Percentiles rank a stretch among this genome's conserved stretches.
phyloP scores from a whole-genome alignment of 2,797 vertebrate species.

The Pipistrellus pygmaeus region DNA sequence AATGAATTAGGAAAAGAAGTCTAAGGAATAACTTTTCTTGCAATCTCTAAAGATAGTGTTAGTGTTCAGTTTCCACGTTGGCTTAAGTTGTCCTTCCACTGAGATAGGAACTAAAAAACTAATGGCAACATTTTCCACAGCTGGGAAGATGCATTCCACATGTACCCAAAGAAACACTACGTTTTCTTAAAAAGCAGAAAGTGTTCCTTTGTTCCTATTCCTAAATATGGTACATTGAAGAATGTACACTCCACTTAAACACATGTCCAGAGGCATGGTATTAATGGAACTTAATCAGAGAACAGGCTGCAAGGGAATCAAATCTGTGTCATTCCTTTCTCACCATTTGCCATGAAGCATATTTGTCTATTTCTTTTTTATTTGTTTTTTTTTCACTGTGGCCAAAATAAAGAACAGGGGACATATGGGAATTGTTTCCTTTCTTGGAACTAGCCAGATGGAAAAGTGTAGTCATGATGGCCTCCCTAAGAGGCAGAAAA shows the following conservation, averaged over 20 bases:
- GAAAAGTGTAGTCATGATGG: not conserved
- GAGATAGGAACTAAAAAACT: not conserved
- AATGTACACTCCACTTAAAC: not conserved
- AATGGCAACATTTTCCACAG: not conserved
- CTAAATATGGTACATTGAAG: not conserved
- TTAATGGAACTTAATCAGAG: not conserved
- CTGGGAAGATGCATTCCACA: not conserved
- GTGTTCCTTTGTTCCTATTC: not conserved
- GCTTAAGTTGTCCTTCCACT: not conserved
- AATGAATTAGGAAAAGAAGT: slow-evolving; percentile 28
- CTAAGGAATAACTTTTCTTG: not conserved
- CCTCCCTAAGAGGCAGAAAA: not conserved
- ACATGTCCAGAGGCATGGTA: not conserved
- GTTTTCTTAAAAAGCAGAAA: not conserved
- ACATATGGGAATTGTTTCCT: not conserved
- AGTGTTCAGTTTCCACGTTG: not conserved
- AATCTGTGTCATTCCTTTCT: not conserved
- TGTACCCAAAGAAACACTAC: not conserved
- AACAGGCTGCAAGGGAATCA: not conserved
- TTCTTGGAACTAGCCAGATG: slow-evolving; percentile 3
- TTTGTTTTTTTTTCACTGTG: not conserved
- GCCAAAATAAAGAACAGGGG: not conserved
- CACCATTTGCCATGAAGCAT: not conserved
- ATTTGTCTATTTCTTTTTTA: not conserved
- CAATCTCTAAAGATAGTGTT: not conserved